phyloP scores from a whole-genome alignment of 2,888 invertebrate genomes.

The Monopis laevigella region DNA sequence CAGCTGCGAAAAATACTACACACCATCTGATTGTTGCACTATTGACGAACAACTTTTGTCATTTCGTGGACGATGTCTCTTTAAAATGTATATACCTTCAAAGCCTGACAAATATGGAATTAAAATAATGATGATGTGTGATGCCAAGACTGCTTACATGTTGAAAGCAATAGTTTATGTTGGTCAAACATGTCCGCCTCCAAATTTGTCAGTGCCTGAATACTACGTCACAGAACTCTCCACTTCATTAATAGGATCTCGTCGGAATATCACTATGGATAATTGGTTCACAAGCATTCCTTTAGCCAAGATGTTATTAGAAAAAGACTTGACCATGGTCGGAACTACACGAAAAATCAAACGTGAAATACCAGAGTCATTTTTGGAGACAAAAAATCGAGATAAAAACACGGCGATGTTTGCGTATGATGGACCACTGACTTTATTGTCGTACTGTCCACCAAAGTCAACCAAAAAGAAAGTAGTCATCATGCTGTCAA shows the following conservation, averaged over 20 bases:
- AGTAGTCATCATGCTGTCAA: conserved; percentile 1
- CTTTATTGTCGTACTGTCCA: background rate
- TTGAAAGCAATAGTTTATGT: conserved; percentile 14
- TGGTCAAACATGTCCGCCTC: conserved; percentile 9
- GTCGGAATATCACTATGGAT: too few species aligned
- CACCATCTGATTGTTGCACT: background rate
- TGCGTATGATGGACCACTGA: too few species aligned
- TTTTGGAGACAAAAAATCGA: background rate
- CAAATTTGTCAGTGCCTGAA: too few species aligned
- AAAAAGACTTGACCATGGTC: background rate
- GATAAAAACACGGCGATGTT: background rate
- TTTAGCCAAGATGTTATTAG: background rate
- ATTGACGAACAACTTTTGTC: conserved; percentile 1
- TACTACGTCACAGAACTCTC: background rate
- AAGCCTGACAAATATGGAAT: conserved; percentile 17
- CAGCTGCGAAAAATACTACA: conserved; percentile 1
- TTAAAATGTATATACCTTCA: conserved; percentile 15
- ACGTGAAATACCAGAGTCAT: too few species aligned
- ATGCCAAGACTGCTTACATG: conserved; percentile 16
- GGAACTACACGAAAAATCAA: background rate
- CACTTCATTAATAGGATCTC: background rate
- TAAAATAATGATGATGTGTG: conserved; percentile 16
- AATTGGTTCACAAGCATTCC: too few species aligned
- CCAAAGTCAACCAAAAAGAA: background rate
- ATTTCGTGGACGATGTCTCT: conserved; percentile 3